Percentiles rank a stretch among this genome's conserved stretches.
phyloP scores from a whole-genome alignment of 2,113 vertebrate species.

The Tenrec ecaudatus region DNA sequence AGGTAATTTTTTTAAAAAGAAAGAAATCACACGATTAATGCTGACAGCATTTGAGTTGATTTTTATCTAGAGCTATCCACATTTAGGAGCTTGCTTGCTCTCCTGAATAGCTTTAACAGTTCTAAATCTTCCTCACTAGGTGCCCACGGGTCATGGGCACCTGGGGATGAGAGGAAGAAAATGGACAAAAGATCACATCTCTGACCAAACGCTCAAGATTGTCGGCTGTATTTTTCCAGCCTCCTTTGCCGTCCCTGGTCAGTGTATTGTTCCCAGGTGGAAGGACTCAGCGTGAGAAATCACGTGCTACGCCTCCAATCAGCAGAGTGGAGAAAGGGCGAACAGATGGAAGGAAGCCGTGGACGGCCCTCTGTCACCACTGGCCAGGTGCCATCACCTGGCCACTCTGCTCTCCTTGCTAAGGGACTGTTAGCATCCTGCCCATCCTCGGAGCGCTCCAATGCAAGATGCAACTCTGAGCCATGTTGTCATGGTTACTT shows the following conservation, averaged over 20 bases:
- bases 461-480: constrained; percentile 81
- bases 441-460: constrained; percentile 82
- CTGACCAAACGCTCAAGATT: constrained; percentile 31
- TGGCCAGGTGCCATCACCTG: constrained; percentile 78
- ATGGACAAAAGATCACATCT: constrained; percentile 61
- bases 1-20: constrained; percentile 65
- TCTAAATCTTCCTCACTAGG: constrained; percentile 26
- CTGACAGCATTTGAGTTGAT: background rate
- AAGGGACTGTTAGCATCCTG: constrained; percentile 83
- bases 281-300: constrained; percentile 35
- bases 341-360: constrained; percentile 68
- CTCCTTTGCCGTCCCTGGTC: background rate
- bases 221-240: background rate
- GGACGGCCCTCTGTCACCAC: constrained; percentile 73
- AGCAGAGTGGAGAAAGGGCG: constrained; percentile 52
- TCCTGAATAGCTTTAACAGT: constrained; percentile 63
- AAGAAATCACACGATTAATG: background rate
- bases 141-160: constrained; percentile 33
- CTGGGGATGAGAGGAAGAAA: constrained; percentile 61
- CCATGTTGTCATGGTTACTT: constrained; percentile 90
- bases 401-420: constrained; percentile 80
- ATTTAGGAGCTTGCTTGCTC: background rate
- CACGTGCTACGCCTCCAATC: constrained; percentile 59
- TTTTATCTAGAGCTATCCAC: constrained; percentile 34
- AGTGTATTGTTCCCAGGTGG: constrained; percentile 56